Evolutionary conservation across 2,888 invertebrate genomes (phyloP), one percentile per base, ranked within the genome.

Genomic region (Drosophila mimica): DNA sequence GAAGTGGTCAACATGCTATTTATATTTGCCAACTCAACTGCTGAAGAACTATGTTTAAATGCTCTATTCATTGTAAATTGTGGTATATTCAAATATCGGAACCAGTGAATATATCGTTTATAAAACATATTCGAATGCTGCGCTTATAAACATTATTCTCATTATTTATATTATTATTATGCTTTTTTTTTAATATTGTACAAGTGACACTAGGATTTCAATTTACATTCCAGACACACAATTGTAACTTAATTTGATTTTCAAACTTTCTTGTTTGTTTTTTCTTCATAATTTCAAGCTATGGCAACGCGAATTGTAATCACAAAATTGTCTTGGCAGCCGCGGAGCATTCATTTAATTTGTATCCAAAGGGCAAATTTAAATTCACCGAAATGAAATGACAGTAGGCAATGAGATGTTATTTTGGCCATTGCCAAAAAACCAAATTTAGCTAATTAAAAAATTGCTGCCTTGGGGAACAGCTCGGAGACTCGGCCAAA

Each of bases 361-460:
- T 68, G 43, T 30, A 4, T 56, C 59, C 76, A 56, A 38, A 51
- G 46, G 88, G 77, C 81, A 49, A 73, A 58, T 83, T 86, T 88
- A 79, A 46, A 88, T 86, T 86, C 87, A 86, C 73, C 79, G 83
- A 83, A 76, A 51, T 28, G 11, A 76, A 61, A 70, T 56, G 62
- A 68, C 62, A 65, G 64, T 48, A 38, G 43, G 33, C 38, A 46
- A 31, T 15, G 36, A n/a, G 28, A 38, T 30, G 63, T 38, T 36
- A 36, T 48, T 52, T 53, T 25, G 34, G 33, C 31, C 53, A 64
- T 51, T 68, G 60, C 40, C 62, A 40, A 61, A 69, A 65, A 68
- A 51, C 61, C 40, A 68, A 69, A 63, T 73, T 77, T 82, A 70
- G 64, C 70, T 83, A 81, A 86, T 86, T 88, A 81, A 79, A 82